Percentiles rank a stretch among this genome's conserved stretches.
These are phyloP conservation scores for Hippocampus abdominalis DNA, from an alignment of 2,113 vertebrate genomes.

Conservation along the genomic window DNA sequence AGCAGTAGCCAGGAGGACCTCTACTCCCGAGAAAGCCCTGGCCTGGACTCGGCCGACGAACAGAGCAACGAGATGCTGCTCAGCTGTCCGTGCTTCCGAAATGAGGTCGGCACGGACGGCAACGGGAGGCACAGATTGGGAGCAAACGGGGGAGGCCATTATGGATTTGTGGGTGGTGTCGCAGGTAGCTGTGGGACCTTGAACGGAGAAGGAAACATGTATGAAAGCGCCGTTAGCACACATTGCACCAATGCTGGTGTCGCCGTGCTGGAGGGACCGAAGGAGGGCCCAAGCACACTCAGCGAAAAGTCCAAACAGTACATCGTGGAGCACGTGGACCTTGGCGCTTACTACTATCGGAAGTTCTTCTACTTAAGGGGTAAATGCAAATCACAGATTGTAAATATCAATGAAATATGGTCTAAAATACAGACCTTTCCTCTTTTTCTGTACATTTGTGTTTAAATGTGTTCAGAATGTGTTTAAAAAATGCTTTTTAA, in stretches of 20 bases:
- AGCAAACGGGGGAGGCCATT: constrained; percentile 32
- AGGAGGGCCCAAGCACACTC: constrained; percentile 82
- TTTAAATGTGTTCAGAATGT: too few species aligned
- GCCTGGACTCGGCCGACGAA: constrained; percentile 86
- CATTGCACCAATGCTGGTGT: constrained; percentile 93
- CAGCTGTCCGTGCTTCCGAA: constrained; percentile 92
- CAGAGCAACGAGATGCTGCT: constrained; percentile 93
- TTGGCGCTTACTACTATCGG: constrained; percentile 90
- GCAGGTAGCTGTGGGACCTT: constrained; percentile 52
- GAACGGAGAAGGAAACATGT: constrained; percentile 77
- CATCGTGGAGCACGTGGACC: constrained; percentile 90
- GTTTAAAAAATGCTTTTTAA: too few species aligned
- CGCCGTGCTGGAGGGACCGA: constrained; percentile 89
- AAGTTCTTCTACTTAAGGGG: constrained; percentile 92
- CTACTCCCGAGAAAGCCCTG: constrained; percentile 82
- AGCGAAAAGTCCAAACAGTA: constrained; percentile 88
- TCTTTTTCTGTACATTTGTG: too few species aligned
- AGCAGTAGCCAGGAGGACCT: constrained; percentile 93
- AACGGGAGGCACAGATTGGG: constrained; percentile 80
- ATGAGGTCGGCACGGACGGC: constrained; percentile 88
- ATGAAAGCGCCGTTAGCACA: constrained; percentile 84
- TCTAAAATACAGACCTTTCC: too few species aligned
- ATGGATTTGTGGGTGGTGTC: constrained; percentile 38
- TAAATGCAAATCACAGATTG: constrained; percentile 53
- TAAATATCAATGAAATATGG: too few species aligned